Percentiles rank a stretch among this genome's conserved stretches.
phyloP scores from a whole-genome alignment of 2,888 invertebrate species.

The Nemotelus pantherinus region DNA sequence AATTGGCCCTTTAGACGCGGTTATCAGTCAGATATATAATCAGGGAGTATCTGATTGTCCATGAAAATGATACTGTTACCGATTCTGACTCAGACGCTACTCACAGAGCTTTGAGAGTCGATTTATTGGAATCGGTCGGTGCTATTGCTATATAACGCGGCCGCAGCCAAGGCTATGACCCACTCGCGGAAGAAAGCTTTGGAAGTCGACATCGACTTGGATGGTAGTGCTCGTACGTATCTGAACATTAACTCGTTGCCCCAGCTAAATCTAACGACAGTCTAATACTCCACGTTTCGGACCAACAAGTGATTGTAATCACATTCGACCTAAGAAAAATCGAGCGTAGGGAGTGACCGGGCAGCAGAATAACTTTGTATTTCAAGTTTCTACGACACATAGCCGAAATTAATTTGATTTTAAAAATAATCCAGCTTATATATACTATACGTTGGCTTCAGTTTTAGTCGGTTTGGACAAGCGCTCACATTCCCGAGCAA shows the following conservation, averaged over 20 bases:
- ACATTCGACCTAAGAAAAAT: too few species aligned
- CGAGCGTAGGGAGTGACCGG: too few species aligned
- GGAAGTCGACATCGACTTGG: constrained; percentile 12
- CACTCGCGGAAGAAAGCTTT: constrained; percentile 45
- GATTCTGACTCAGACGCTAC: neutral
- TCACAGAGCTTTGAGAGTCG: constrained; percentile 14
- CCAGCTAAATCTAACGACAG: neutral
- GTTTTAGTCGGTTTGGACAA: neutral
- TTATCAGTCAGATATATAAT: neutral
- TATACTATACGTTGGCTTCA: neutral
- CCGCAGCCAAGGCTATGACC: constrained; percentile 46
- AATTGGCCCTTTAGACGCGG: neutral
- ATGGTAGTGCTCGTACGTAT: neutral
- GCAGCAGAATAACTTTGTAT: too few species aligned
- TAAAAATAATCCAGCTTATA: constrained; percentile 10
- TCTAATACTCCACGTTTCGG: too few species aligned
- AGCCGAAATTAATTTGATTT: neutral
- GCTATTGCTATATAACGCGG: constrained; percentile 46
- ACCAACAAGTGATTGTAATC: too few species aligned
- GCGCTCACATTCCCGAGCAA: too few species aligned
- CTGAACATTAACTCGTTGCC: neutral
- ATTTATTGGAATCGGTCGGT: constrained; percentile 1
- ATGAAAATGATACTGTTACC: neutral
- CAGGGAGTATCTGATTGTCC: neutral
- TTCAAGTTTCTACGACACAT: neutral